phyloP scores from a whole-genome alignment of 2,797 vertebrate genomes.

The Setipinna tenuifilis region DNA sequence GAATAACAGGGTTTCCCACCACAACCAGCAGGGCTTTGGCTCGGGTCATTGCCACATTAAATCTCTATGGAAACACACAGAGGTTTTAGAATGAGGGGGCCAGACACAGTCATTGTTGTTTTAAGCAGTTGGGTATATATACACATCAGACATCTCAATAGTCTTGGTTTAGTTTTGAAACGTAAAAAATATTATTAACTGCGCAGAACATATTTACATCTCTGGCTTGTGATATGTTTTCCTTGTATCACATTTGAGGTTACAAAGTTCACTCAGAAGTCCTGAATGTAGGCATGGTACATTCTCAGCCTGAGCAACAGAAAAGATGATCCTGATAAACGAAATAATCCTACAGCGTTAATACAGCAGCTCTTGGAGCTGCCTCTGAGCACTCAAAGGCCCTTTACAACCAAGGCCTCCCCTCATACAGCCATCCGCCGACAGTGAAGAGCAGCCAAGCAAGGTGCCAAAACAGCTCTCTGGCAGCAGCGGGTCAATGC shows the following conservation, averaged over 20 bases:
- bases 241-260: not conserved
- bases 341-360: not conserved
- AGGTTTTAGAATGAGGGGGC: not conserved
- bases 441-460: conserved; percentile 16
- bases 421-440: not conserved
- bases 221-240: not conserved
- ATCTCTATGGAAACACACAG: conserved; percentile 74
- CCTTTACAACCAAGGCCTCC: conserved; percentile 11
- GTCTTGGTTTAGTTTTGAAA: not conserved
- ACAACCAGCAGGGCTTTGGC: conserved; percentile 90
- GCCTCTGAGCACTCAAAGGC: not conserved
- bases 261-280: no score
- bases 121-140: not conserved
- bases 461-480: not conserved
- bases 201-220: not conserved
- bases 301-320: not conserved
- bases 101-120: not conserved
- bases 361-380: not conserved
- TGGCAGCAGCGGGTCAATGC: not conserved
- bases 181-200: no score
- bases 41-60: conserved; percentile 93
- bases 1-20: conserved; percentile 87
- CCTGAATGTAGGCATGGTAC: not conserved
- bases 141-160: not conserved
- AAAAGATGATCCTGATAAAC: not conserved